Percentiles rank a stretch among this genome's conserved stretches.
phyloP scores from a whole-genome alignment of 2,113 vertebrate species.

The Hucho hucho region DNA sequence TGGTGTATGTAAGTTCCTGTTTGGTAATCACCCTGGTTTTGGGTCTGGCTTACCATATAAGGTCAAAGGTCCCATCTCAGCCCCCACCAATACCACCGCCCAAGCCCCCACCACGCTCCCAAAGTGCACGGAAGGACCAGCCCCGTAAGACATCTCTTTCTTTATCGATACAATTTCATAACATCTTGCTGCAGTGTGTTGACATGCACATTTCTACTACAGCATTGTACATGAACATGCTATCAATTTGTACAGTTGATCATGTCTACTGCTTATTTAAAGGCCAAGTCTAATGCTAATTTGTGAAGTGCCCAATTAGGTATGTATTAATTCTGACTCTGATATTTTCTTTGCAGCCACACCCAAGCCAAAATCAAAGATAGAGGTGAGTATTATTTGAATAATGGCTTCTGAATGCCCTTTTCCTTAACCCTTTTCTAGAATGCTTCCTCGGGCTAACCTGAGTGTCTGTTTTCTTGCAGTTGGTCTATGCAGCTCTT shows the following conservation, averaged over 20 bases:
- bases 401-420: neutral
- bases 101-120: conserved; percentile 7
- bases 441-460: neutral
- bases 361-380: conserved; percentile 22
- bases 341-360: neutral
- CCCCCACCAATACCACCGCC: neutral
- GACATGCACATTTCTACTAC: too few relatives aligned
- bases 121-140: conserved; percentile 9
- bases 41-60: conserved; percentile 48
- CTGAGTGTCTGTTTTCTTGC: conserved; percentile 7
- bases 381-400: conserved; percentile 48
- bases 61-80: conserved; percentile 31
- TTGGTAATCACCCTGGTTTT: conserved; percentile 56
- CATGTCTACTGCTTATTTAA: too few relatives aligned
- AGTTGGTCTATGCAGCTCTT: conserved; percentile 68
- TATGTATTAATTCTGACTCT: neutral
- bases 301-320: too few relatives aligned
- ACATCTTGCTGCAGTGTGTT: neutral
- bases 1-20: conserved; percentile 40
- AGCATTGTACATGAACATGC: too few relatives aligned
- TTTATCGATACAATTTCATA: neutral
- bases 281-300: too few relatives aligned
- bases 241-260: too few relatives aligned
- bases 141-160: neutral
- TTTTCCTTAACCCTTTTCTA: neutral